These are phyloP conservation scores for Ceyx melanurus DNA, from an alignment of 2,113 vertebrate species.

Conservation along the genomic window DNA sequence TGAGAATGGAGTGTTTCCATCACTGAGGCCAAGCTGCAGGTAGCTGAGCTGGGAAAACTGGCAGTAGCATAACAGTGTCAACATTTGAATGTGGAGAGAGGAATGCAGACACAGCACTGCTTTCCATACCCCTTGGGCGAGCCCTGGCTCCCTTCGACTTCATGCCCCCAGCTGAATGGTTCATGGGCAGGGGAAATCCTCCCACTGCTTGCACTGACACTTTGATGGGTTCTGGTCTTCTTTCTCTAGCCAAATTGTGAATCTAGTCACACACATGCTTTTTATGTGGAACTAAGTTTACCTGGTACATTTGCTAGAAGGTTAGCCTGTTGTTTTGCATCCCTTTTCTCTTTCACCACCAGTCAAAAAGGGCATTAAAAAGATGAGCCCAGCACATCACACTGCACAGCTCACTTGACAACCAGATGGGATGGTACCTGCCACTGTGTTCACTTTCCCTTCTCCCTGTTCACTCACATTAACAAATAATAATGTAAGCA, in stretches of 20 bases:
- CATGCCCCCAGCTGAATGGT: not conserved
- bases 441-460: not conserved
- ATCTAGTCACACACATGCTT: not conserved
- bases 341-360: not conserved
- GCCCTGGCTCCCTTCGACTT: not conserved
- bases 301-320: not conserved
- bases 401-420: not conserved
- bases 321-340: not conserved
- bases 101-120: not conserved
- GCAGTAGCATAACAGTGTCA: not conserved
- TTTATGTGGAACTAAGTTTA: not conserved
- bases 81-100: constrained; percentile 11
- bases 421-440: not conserved
- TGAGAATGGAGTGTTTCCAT: not conserved
- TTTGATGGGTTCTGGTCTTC: not conserved
- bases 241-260: not conserved
- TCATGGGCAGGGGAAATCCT: not conserved
- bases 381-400: not conserved
- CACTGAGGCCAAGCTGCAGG: not conserved
- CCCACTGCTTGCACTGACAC: not conserved
- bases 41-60: not conserved
- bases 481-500: not conserved
- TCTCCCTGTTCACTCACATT: not conserved
- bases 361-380: not conserved
- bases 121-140: not conserved